Conservation (phyloP, 2,113 vertebrate species). For the Abramis brama region DNA sequence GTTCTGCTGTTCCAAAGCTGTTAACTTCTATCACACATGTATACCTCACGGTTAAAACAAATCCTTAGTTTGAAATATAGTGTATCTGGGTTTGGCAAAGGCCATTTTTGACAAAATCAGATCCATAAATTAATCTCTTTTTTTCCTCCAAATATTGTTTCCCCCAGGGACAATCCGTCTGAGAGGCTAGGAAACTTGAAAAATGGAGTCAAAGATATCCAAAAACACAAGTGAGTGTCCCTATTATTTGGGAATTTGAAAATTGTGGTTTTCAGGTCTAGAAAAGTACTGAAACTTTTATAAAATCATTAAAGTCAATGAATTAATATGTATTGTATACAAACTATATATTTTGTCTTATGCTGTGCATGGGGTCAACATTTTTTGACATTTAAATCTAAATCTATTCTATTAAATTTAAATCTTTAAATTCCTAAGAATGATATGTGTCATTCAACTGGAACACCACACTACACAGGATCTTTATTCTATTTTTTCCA, state of each 20-base stretch:
- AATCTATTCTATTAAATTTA: background rate
- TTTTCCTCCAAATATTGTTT: background rate
- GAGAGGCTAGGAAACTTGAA: slow-evolving; percentile 97
- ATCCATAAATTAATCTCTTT: background rate
- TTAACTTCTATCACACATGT: background rate
- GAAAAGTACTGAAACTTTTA: background rate
- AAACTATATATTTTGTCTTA: background rate
- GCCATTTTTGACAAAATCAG: background rate
- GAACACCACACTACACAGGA: background rate
- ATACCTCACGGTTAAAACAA: background rate
- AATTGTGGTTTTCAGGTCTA: background rate
- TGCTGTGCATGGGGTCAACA: background rate
- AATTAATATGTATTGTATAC: background rate
- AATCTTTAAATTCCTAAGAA: background rate
- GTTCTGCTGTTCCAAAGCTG: background rate
- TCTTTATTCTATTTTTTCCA: slow-evolving; percentile 34
- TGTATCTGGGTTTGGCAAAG: background rate
- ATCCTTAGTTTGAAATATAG: background rate
- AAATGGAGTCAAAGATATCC: slow-evolving; percentile 96
- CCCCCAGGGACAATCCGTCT: slow-evolving; percentile 90
- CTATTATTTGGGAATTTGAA: background rate
- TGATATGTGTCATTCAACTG: background rate
- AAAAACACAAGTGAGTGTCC: slow-evolving; percentile 96
- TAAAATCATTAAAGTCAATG: background rate
- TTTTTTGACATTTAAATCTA: background rate